A percentile compares a stretch with the other conserved stretches of the same genome.
Conservation (phyloP, 2,113 vertebrate genomes). For the Callocephalon fimbriatum region DNA sequence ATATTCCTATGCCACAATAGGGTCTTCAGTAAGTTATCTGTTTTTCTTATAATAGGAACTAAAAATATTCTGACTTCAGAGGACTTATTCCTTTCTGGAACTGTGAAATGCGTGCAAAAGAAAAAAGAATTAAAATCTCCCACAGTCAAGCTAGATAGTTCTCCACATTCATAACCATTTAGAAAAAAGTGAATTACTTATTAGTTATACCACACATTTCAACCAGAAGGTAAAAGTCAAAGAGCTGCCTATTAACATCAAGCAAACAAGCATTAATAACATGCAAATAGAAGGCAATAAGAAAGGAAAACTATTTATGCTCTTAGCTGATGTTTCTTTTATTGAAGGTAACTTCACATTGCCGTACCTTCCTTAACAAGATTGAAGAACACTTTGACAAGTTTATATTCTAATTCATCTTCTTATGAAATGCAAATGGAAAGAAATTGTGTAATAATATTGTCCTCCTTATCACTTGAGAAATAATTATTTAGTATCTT, state of each 20-base stretch:
- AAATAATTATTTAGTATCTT: neutral
- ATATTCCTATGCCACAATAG: neutral
- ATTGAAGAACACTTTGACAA: neutral
- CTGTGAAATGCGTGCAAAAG: neutral
- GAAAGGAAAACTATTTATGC: neutral
- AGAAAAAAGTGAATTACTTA: neutral
- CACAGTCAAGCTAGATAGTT: neutral
- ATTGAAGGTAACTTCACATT: neutral
- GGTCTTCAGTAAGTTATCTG: neutral
- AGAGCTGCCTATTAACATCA: neutral
- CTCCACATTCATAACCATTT: neutral
- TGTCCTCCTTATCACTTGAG: neutral
- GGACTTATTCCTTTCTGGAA: neutral
- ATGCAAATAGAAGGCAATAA: neutral
- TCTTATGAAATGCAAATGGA: conserved; percentile 20
- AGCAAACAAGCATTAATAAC: neutral
- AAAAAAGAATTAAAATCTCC: neutral
- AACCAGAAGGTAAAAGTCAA: neutral
- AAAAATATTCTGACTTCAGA: neutral
- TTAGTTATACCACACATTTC: neutral
- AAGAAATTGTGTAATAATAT: neutral
- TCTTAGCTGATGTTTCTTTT: neutral
- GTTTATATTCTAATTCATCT: neutral
- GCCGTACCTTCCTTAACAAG: neutral
- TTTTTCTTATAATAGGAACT: neutral